phyloP scores from a whole-genome alignment of 2,888 invertebrate species.

The Stenolophus ochropezus region DNA sequence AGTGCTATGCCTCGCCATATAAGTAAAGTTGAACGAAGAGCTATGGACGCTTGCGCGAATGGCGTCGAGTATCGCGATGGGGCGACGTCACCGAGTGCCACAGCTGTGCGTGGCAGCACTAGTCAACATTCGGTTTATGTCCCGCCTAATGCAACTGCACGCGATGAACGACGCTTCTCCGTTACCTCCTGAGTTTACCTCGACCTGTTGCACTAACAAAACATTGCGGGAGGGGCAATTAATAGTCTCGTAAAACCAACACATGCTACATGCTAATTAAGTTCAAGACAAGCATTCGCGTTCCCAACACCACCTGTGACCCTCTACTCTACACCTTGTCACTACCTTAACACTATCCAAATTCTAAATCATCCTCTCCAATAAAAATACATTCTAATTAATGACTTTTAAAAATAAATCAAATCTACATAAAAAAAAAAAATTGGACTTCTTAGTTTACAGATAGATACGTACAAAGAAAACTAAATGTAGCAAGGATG shows the following conservation, averaged over 20 bases:
- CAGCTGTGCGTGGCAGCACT: constrained; percentile 56
- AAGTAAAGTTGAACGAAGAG: constrained; percentile 70
- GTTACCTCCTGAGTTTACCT: background rate
- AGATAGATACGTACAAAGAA: constrained; percentile 45
- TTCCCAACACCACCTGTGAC: constrained; percentile 16
- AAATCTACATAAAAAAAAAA: background rate
- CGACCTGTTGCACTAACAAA: constrained; percentile 28
- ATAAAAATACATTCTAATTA: background rate
- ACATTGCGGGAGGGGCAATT: constrained; percentile 20
- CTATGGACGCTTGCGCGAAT: constrained; percentile 67
- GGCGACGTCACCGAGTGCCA: constrained; percentile 63
- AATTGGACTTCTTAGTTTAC: background rate
- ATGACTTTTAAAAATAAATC: background rate
- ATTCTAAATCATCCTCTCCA: background rate
- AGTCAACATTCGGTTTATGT: constrained; percentile 36
- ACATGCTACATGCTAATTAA: constrained; percentile 23
- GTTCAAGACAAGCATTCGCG: background rate
- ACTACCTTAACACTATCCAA: background rate
- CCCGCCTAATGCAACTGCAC: constrained; percentile 5
- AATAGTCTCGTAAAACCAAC: constrained; percentile 15
- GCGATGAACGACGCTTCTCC: background rate
- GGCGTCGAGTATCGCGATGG: constrained; percentile 65
- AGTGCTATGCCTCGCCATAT: constrained; percentile 73
- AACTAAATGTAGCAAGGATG: constrained; percentile 54
- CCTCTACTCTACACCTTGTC: background rate